Conservation (phyloP, 2,113 vertebrate genomes). For the Mirza zaza region DNA sequence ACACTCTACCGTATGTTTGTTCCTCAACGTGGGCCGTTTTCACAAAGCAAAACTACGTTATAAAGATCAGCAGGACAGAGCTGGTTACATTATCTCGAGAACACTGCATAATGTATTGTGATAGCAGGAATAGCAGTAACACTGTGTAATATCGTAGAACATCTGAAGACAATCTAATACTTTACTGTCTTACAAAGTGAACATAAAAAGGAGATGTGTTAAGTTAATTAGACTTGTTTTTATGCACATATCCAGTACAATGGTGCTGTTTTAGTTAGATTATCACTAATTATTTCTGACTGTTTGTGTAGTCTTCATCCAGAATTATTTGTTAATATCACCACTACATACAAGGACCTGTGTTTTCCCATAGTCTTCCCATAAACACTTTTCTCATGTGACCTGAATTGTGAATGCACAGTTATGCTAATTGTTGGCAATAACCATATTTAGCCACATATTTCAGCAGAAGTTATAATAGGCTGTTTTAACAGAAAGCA, state of each 20-base stretch:
- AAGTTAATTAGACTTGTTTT: too few relatives aligned
- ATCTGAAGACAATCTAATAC: not conserved
- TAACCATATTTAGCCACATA: fast-evolving
- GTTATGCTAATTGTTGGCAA: fast-evolving
- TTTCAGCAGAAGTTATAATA: not conserved
- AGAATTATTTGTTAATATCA: not conserved
- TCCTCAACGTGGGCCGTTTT: not conserved
- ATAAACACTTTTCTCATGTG: not conserved
- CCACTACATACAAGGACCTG: not conserved
- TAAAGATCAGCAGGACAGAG: not conserved
- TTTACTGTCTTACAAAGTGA: not conserved
- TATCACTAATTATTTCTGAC: not conserved
- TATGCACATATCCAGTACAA: fast-evolving
- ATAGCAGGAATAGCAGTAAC: not conserved
- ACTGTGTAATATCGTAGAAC: fast-evolving
- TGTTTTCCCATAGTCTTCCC: not conserved
- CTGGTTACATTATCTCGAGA: fast-evolving
- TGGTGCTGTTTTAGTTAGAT: too few relatives aligned
- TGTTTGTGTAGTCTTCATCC: fast-evolving
- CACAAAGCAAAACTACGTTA: not conserved
- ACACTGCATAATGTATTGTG: not conserved
- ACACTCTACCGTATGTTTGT: not conserved
- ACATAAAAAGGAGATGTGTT: not conserved
- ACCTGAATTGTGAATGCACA: not conserved
- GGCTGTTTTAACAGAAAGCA: not conserved